Conservation (phyloP, 2,797 vertebrate species). For the Peromyscus nudipes region DNA sequence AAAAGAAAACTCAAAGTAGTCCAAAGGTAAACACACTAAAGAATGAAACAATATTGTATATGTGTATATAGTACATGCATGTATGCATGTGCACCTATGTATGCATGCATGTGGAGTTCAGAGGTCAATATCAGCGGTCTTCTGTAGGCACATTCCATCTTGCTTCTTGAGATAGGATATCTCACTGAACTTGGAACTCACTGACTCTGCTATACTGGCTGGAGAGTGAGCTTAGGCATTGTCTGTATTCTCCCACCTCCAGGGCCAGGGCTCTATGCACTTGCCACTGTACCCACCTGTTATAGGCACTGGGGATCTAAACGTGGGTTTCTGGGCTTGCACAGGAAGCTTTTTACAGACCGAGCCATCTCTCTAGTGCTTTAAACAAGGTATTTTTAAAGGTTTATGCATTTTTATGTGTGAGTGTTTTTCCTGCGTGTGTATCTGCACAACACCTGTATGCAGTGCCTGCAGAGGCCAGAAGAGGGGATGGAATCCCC, state of each 20-base stretch:
- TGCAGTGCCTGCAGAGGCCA: not conserved
- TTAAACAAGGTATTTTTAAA: not conserved
- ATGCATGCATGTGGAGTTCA: not conserved
- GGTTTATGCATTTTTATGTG: not conserved
- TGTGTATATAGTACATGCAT: not conserved
- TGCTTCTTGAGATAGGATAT: not conserved
- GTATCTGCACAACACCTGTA: not conserved
- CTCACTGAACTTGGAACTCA: not conserved
- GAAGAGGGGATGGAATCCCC: not conserved
- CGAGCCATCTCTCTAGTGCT: not conserved
- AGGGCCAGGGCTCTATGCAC: not conserved
- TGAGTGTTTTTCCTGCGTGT: not conserved
- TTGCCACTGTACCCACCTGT: not conserved
- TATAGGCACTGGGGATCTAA: not conserved
- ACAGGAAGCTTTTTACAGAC: not conserved
- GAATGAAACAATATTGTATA: not conserved
- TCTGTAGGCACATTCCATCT: not conserved
- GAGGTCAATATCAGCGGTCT: not conserved
- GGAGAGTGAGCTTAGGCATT: not conserved
- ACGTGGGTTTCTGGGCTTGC: not conserved
- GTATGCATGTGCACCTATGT: not conserved
- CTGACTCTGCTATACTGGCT: not conserved
- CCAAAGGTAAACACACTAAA: slow-evolving; percentile 3
- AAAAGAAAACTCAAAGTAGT: not conserved
- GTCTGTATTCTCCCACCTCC: not conserved